Conservation (phyloP, 2,113 vertebrate genomes). For the Macquaria ambigua region DNA sequence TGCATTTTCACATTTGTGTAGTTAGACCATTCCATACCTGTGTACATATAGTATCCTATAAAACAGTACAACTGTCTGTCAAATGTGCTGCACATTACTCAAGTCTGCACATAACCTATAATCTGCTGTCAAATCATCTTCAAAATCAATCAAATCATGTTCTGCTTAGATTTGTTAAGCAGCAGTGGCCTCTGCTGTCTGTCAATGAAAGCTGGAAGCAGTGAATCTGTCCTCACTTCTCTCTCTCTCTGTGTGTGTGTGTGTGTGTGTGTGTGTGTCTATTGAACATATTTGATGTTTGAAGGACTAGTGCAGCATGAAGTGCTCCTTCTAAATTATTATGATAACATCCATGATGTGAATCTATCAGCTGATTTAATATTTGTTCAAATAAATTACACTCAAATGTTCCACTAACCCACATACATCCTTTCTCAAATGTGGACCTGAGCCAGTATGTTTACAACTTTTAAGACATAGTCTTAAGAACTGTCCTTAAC, state of each 20-base stretch:
- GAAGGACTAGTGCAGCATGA: not conserved
- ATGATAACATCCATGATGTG: not conserved
- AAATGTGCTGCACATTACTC: not conserved
- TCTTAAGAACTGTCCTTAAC: too few species aligned
- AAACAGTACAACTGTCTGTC: not conserved
- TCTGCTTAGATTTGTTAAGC: not conserved
- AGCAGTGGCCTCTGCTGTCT: constrained; percentile 8
- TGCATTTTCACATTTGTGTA: not conserved
- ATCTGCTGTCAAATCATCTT: not conserved
- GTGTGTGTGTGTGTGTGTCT: not conserved
- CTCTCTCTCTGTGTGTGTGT: not conserved
- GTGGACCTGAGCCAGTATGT: not conserved
- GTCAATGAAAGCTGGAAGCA: not conserved
- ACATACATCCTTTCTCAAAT: not conserved
- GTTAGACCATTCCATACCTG: not conserved
- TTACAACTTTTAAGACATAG: not conserved
- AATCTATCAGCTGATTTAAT: not conserved
- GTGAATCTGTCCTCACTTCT: not conserved
- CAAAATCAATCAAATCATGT: not conserved
- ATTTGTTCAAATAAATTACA: not conserved
- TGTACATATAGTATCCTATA: not conserved
- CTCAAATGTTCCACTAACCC: too few species aligned
- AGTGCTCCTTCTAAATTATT: not conserved
- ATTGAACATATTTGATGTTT: not conserved
- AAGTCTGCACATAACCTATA: not conserved